These are phyloP conservation scores for Agrotis ipsilon DNA, from an alignment of 2,888 invertebrate species.

Conservation along the genomic window DNA sequence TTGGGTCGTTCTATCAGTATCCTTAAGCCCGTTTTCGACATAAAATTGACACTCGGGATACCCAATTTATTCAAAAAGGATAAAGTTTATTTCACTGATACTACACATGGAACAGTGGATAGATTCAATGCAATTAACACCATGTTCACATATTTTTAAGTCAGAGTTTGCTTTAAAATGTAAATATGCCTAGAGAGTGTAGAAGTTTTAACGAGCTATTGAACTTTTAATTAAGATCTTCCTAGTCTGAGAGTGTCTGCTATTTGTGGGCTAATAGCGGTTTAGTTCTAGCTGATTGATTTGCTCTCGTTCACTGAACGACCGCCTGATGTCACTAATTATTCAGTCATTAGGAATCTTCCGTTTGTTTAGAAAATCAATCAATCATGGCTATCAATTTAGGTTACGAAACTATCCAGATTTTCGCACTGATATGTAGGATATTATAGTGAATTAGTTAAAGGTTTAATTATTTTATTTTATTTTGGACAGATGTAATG, in stretches of 20 bases:
- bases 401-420: not conserved
- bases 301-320: conserved; percentile 46
- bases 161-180: not conserved
- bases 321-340: conserved; percentile 38
- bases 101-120: conserved; percentile 13
- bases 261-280: conserved; percentile 40
- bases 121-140: conserved; percentile 35
- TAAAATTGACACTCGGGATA: conserved; percentile 62
- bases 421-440: not conserved
- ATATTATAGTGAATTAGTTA: not conserved
- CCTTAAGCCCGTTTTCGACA: conserved; percentile 62
- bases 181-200: conserved; percentile 5
- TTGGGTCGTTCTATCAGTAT: conserved; percentile 57
- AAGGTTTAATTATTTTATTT: no score
- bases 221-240: conserved; percentile 52
- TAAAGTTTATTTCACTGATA: conserved; percentile 49
- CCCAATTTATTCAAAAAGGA: conserved; percentile 65
- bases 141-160: no score
- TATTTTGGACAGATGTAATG: no score
- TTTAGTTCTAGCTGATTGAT: conserved; percentile 52
- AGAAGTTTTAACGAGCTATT: conserved; percentile 39
- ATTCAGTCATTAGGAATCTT: conserved; percentile 32
- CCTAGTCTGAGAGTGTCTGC: conserved; percentile 18
- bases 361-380: conserved; percentile 8
- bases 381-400: not conserved